phyloP scores from a whole-genome alignment of 2,888 invertebrate species.

The Melieria crassipennis region DNA sequence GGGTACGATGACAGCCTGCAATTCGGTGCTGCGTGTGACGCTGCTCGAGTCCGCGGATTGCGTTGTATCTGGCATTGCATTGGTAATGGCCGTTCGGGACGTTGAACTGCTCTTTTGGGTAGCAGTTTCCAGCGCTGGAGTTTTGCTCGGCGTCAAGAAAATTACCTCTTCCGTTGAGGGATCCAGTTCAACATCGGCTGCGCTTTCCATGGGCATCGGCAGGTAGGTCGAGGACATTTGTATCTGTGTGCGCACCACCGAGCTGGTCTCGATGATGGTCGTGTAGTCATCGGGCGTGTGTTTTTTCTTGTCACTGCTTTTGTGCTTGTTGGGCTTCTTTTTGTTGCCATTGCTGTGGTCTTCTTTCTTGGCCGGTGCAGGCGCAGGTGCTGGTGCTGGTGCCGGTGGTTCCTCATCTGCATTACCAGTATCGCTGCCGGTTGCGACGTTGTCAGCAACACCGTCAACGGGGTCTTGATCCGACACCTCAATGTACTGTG shows the following conservation, averaged over 20 bases:
- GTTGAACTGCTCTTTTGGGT: conserved; percentile 29
- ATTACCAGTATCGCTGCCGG: conserved; percentile 41
- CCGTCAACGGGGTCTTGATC: conserved; percentile 52
- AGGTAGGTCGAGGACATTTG: conserved; percentile 56
- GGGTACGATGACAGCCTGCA: conserved; percentile 44
- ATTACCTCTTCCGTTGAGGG: conserved; percentile 61
- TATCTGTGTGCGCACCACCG: conserved; percentile 56
- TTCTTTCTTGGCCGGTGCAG: conserved; percentile 52
- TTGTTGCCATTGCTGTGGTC: conserved; percentile 58
- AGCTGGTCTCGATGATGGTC: conserved; percentile 59
- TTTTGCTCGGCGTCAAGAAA: conserved; percentile 60
- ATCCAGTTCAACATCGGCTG: conserved; percentile 49
- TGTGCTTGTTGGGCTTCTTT: conserved; percentile 57
- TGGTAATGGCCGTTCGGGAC: conserved; percentile 43
- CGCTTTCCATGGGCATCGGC: conserved; percentile 57
- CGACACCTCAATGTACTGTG: conserved; percentile 59
- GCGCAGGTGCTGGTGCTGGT: conserved; percentile 9
- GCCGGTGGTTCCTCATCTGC: conserved; percentile 46
- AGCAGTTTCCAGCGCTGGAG: conserved; percentile 53
- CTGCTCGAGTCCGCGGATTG: conserved; percentile 1
- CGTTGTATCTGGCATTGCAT: conserved; percentile 24
- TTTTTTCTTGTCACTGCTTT: conserved; percentile 47
- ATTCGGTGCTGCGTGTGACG: conserved; percentile 41
- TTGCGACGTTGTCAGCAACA: conserved; percentile 41
- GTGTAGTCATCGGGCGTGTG: conserved; percentile 48